phyloP scores from a whole-genome alignment of 2,888 invertebrate genomes.

The Thereva unica region DNA sequence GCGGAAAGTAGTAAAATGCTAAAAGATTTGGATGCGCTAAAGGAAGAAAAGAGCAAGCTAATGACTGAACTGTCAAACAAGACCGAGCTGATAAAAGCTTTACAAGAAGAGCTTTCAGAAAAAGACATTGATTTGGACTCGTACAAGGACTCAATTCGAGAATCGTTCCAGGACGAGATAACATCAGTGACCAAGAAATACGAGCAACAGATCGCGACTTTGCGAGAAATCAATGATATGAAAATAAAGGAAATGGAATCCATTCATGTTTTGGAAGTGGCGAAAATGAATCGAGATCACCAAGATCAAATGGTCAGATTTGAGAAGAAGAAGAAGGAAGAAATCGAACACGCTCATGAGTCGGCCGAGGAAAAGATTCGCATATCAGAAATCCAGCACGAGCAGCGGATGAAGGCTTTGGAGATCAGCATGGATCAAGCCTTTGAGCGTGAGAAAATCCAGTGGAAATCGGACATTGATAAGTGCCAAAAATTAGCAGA shows the following conservation, averaged over 20 bases:
- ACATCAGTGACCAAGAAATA: conserved; percentile 46
- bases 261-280: conserved; percentile 39
- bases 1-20: conserved; percentile 52
- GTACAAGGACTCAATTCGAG: conserved; percentile 54
- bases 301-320: conserved; percentile 36
- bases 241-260: conserved; percentile 45
- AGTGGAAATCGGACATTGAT: conserved; percentile 60
- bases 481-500: conserved; percentile 63
- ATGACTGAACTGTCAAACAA: conserved; percentile 54
- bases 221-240: conserved; percentile 44
- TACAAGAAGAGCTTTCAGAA: conserved; percentile 54
- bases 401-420: conserved; percentile 58
- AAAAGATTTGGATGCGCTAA: conserved; percentile 52
- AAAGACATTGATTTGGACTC: conserved; percentile 56
- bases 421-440: conserved; percentile 58
- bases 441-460: conserved; percentile 57
- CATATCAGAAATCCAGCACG: conserved; percentile 55
- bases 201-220: conserved; percentile 41
- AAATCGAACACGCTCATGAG: conserved; percentile 55
- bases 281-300: conserved; percentile 40
- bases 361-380: conserved; percentile 55
- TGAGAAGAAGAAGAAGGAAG: conserved; percentile 40
- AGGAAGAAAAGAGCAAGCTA: conserved; percentile 53
- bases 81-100: conserved; percentile 53
- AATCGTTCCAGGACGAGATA: conserved; percentile 52